Evolutionary conservation across 2,797 vertebrate genomes (phyloP).

Genomic region (Perodicticus potto): DNA sequence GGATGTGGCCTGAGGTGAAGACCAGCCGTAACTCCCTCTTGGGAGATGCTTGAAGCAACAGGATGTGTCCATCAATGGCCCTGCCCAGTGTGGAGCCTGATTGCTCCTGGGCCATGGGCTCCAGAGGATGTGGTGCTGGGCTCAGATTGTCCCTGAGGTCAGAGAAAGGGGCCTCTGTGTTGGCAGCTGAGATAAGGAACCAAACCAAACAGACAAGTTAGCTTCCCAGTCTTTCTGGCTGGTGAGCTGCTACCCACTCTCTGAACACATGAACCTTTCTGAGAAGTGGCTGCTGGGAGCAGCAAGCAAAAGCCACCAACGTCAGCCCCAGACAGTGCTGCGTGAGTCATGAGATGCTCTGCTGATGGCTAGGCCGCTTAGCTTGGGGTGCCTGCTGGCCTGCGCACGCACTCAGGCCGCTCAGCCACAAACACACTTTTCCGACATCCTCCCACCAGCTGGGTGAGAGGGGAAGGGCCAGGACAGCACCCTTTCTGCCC

Average conservation of each 20-base stretch:
- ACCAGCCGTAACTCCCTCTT: neutral
- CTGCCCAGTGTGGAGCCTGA: neutral
- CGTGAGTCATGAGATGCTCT: neutral
- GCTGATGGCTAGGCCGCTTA: neutral
- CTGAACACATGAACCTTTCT: neutral
- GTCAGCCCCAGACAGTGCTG: neutral
- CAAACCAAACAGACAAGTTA: neutral
- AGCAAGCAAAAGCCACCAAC: neutral
- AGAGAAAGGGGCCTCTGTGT: neutral
- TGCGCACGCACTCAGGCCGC: neutral
- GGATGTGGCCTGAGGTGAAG: neutral
- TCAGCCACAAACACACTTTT: neutral
- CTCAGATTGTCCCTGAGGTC: neutral
- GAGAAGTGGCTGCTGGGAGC: neutral
- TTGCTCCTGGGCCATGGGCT: neutral
- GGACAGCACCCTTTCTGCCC: fast-evolving
- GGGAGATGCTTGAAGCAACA: neutral
- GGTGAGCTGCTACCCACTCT: neutral
- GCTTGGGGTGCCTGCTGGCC: neutral
- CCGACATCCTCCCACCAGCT: neutral
- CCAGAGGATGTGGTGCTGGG: neutral
- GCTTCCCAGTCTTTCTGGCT: neutral
- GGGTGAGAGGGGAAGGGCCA: neutral
- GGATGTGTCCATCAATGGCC: neutral
- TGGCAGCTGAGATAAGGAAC: neutral